Base-by-base conservation (phyloP, 2,888 invertebrate species). In the Orgyia antiqua region DNA sequence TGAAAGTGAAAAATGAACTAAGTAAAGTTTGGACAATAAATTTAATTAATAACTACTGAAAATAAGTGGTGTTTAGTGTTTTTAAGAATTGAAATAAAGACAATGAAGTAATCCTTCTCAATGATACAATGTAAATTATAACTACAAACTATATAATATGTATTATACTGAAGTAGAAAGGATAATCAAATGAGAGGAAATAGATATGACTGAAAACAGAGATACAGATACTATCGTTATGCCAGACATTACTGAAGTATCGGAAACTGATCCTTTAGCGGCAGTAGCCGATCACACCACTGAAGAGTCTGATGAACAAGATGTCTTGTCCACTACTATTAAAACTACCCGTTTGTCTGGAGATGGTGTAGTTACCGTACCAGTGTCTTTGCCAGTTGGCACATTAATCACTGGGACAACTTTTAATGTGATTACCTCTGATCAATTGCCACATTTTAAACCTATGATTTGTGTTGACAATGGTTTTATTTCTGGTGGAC, bases 401-500 rank as follows among this genome's bases (percentile, higher is more conserved):
- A 93, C 94, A 12, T 90, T 95, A 62, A 93, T 95, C 65, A 89
- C 93, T 31, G 92, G 92, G 19, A 92, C 93, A 45, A 91, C 94
- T 24, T 94, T 93, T 78, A 95, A 94, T 87, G 94, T 94, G 62
- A 94, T 95, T 72, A 93, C 94, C 13, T 91, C 93, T 17, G 94
- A 95, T 59, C 94, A 94, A 67, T 73, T 95, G 63, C 93, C 93
- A 58, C 92, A 94, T 69, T 93, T 94, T 65, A 94, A 94, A 68
- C 94, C 94, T 49, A 93, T 94, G 90, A 72, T 95, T 63, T 95
- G 94, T 66, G 94, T 94, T 42, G 94, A 94, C 64, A 94, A 94
- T 70, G 93, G 93, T 18, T 94, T 94, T 66, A 89, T 94, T 56
- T 92, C 94, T 24, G 84, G 88, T 39, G 87, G 88, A 27, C 76